Conservation (phyloP, 2,888 invertebrate genomes). For the Stenchaetothrips biformis region DNA sequence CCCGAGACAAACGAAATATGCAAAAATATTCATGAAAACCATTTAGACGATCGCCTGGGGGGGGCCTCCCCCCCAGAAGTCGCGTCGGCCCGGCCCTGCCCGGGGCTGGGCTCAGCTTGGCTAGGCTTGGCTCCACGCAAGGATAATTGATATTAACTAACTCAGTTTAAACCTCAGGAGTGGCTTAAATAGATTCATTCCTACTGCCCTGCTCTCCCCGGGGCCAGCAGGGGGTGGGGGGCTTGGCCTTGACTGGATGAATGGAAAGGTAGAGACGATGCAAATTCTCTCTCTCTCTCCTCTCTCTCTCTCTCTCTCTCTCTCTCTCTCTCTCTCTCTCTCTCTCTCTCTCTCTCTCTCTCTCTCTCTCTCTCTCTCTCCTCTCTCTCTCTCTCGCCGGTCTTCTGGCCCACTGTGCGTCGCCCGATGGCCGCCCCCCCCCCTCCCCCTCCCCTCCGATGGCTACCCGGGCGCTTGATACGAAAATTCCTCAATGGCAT, state of each 20-base stretch:
- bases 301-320: neutral
- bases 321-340: neutral
- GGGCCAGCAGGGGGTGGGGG: neutral
- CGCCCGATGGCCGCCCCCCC: neutral
- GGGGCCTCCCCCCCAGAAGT: neutral
- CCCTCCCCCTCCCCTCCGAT: neutral
- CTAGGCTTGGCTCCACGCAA: neutral
- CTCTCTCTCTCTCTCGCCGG: no score
- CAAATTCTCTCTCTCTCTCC: neutral
- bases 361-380: neutral
- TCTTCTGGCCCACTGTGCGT: no score
- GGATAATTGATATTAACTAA: slow-evolving; percentile 22
- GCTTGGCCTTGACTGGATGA: neutral
- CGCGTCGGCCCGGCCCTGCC: neutral
- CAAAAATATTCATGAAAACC: slow-evolving; percentile 24
- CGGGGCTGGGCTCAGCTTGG: no score
- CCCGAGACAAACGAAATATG: slow-evolving; percentile 6
- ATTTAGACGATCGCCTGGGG: slow-evolving; percentile 3
- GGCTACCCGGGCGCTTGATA: slow-evolving; percentile 19
- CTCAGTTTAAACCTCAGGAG: slow-evolving; percentile 12
- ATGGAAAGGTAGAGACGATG: neutral
- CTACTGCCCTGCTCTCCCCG: neutral
- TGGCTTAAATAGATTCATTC: slow-evolving; percentile 21
- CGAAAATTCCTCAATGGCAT: slow-evolving; percentile 24
- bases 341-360: neutral